Percentiles rank a stretch among this genome's conserved stretches.
Evolutionary conservation across 2,113 vertebrate species (phyloP).

Genomic region (Camelus bactrianus): DNA sequence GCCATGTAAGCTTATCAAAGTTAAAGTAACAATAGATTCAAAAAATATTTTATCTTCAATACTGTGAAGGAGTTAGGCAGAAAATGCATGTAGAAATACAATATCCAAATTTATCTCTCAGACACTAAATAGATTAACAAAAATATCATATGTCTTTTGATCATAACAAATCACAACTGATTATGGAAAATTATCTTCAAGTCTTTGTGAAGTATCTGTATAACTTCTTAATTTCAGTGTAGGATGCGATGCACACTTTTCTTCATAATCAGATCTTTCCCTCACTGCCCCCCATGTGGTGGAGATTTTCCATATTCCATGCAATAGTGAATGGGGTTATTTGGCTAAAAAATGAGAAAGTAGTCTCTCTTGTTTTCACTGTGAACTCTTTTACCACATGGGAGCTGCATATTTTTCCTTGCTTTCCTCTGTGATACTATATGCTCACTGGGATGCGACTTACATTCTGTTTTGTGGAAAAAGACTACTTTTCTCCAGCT

Average conservation of each 20-base stretch:
- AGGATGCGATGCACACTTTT: background rate
- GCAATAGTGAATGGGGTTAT: background rate
- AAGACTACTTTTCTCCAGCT: background rate
- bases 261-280: background rate
- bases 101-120: background rate
- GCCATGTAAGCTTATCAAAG: background rate
- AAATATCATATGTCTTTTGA: background rate
- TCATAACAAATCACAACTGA: background rate
- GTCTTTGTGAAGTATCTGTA: background rate
- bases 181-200: background rate
- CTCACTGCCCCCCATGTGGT: too few relatives aligned
- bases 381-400: background rate
- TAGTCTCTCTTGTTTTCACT: background rate
- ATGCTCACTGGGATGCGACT: background rate
- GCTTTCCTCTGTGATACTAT: background rate
- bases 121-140: background rate
- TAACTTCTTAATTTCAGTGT: background rate
- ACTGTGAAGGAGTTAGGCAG: background rate
- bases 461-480: background rate
- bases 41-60: background rate
- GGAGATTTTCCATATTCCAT: background rate
- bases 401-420: background rate
- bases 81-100: background rate
- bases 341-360: background rate
- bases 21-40: background rate